Conservation (phyloP, 2,888 invertebrate species). For the Oligia strigilis region DNA sequence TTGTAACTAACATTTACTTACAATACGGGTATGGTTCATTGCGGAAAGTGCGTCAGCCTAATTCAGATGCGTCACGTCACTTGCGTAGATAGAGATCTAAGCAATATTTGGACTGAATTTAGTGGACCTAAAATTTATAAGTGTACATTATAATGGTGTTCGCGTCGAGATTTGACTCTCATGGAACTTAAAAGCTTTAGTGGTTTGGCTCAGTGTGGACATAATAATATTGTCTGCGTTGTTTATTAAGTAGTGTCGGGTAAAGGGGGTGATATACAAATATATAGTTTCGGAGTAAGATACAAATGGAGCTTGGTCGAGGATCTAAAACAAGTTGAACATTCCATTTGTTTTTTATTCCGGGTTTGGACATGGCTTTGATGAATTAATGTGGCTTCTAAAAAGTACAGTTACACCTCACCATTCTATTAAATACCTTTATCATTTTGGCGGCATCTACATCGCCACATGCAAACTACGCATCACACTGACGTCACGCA, state of each 20-base stretch:
- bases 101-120: conserved; percentile 38
- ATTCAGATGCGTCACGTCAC: conserved; percentile 17
- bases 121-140: conserved; percentile 50
- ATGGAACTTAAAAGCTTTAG: conserved; percentile 12
- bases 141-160: conserved; percentile 34
- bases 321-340: background rate
- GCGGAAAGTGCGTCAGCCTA: conserved; percentile 34
- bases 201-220: conserved; percentile 28
- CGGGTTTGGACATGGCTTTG: conserved; percentile 7
- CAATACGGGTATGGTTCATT: background rate
- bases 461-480: background rate
- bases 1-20: background rate
- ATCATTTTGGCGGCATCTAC: background rate
- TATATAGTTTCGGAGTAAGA: conserved; percentile 18
- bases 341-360: conserved; percentile 47
- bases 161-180: conserved; percentile 13
- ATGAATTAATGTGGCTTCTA: conserved; percentile 28
- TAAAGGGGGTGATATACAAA: background rate
- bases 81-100: conserved; percentile 1
- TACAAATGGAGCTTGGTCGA: conserved; percentile 25
- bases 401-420: background rate
- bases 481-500: background rate
- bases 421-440: background rate
- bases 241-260: conserved; percentile 25
- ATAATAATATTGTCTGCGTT: conserved; percentile 21